phyloP scores from a whole-genome alignment of 2,888 invertebrate species.

The Neoitamus cyanurus region DNA sequence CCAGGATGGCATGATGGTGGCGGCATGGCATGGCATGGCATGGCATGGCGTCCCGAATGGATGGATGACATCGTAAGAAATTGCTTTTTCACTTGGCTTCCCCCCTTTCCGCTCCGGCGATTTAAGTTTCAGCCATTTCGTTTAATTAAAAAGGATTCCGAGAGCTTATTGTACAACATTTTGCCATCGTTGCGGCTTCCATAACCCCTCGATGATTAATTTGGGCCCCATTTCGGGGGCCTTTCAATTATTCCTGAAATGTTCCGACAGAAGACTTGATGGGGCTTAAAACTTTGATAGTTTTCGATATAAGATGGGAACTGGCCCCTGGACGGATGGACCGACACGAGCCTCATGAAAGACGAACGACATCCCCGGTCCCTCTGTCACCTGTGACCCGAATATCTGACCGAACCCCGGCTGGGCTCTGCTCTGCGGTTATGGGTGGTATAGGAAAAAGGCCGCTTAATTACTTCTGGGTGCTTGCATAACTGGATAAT shows the following conservation, averaged over 20 bases:
- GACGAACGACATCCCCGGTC: background rate
- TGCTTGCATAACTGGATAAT: conserved; percentile 39
- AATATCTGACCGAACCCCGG: background rate
- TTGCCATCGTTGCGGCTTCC: conserved; percentile 33
- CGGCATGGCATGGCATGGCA: background rate
- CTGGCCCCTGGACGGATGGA: background rate
- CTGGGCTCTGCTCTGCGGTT: background rate
- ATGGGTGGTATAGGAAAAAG: background rate
- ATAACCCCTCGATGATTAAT: conserved; percentile 41
- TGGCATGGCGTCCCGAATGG: background rate
- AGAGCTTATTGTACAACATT: conserved; percentile 27
- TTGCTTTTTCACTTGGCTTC: conserved; percentile 30
- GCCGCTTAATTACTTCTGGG: conserved; percentile 32
- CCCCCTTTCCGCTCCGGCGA: conserved; percentile 21
- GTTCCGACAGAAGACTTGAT: conserved; percentile 21
- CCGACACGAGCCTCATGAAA: background rate
- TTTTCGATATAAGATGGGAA: conserved; percentile 30
- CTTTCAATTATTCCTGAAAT: conserved; percentile 36
- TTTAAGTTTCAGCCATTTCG: conserved; percentile 38
- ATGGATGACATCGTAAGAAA: conserved; percentile 18
- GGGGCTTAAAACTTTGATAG: conserved; percentile 39
- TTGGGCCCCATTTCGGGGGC: conserved; percentile 32
- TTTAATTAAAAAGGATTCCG: conserved; percentile 39
- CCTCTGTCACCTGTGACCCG: conserved; percentile 26
- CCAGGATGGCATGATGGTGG: background rate